Evolutionary conservation across 2,797 vertebrate species (phyloP).

Genomic region (Anableps anableps): DNA sequence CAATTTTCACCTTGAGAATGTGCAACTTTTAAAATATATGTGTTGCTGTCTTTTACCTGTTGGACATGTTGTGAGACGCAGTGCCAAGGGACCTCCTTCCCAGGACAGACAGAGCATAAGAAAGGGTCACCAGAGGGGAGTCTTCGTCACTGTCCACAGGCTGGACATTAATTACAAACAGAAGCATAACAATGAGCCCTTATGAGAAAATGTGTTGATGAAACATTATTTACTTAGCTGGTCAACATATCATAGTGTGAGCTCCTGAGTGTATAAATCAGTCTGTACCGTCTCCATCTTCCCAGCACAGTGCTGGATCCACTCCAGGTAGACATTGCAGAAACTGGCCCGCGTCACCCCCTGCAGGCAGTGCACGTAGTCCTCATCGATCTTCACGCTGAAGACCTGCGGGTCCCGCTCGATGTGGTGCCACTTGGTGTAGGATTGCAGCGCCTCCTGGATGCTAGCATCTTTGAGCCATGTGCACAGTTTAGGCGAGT

Average conservation of each 20-base stretch:
- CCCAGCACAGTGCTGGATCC: slow-evolving; percentile 92
- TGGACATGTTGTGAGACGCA: slow-evolving; percentile 93
- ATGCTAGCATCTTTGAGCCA: slow-evolving; percentile 90
- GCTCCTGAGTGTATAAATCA: neutral
- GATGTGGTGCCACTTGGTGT: slow-evolving; percentile 96
- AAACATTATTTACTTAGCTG: too few relatives aligned
- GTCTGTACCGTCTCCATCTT: slow-evolving; percentile 86
- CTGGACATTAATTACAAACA: slow-evolving; percentile 67
- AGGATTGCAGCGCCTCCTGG: slow-evolving; percentile 89
- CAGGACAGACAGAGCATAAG: slow-evolving; percentile 92
- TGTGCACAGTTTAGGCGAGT: slow-evolving; percentile 87
- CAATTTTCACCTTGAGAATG: too few relatives aligned
- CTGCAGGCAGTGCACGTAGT: slow-evolving; percentile 96
- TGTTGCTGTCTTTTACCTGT: slow-evolving; percentile 78
- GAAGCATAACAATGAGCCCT: neutral
- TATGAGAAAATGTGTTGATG: neutral
- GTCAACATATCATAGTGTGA: neutral
- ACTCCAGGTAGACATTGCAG: slow-evolving; percentile 95
- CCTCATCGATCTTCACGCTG: slow-evolving; percentile 94
- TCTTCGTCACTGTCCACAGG: slow-evolving; percentile 92
- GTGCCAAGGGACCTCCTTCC: slow-evolving; percentile 92
- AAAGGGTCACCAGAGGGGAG: slow-evolving; percentile 92
- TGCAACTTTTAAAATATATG: too few relatives aligned
- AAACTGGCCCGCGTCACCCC: slow-evolving; percentile 96
- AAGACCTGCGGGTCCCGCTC: slow-evolving; percentile 94